phyloP scores from a whole-genome alignment of 1,140 invertebrate species.

The Popillia japonica region DNA sequence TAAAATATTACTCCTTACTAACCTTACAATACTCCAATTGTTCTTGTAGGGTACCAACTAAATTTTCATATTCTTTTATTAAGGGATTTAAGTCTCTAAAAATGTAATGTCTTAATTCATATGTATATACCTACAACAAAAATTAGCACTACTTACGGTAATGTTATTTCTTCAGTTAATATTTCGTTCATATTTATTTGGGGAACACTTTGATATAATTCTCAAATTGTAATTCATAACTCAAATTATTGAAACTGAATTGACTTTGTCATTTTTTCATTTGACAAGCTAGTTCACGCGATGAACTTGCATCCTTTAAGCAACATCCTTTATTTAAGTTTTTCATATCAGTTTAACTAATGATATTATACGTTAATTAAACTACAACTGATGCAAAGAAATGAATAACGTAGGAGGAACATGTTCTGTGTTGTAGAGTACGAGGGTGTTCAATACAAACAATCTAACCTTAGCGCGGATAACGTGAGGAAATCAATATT shows the following conservation, averaged over 20 bases:
- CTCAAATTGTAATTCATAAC: neutral
- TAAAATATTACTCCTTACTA: no score
- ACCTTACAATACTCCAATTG: conserved; percentile 53
- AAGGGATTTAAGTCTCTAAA: conserved; percentile 50
- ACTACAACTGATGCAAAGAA: no score
- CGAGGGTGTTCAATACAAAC: conserved; percentile 16
- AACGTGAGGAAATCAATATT: conserved; percentile 35
- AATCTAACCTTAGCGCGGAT: neutral
- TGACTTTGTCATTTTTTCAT: conserved; percentile 29
- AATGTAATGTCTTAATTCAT: conserved; percentile 1
- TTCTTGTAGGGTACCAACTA: conserved; percentile 51
- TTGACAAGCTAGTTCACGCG: conserved; percentile 3
- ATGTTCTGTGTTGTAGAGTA: neutral
- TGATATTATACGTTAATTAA: no score
- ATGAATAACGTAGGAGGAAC: neutral
- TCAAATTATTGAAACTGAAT: neutral
- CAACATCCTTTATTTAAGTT: no score
- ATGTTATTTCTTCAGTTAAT: neutral
- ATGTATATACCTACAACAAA: neutral
- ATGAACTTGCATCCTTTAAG: neutral
- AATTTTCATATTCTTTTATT: conserved; percentile 53
- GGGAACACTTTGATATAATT: neutral
- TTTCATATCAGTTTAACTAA: neutral
- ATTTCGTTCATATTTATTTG: neutral
- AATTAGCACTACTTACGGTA: conserved; percentile 25